Evolutionary conservation across 2,888 invertebrate species (phyloP), one percentile per base, ranked within the genome.

Genomic region (Tuta absoluta): DNA sequence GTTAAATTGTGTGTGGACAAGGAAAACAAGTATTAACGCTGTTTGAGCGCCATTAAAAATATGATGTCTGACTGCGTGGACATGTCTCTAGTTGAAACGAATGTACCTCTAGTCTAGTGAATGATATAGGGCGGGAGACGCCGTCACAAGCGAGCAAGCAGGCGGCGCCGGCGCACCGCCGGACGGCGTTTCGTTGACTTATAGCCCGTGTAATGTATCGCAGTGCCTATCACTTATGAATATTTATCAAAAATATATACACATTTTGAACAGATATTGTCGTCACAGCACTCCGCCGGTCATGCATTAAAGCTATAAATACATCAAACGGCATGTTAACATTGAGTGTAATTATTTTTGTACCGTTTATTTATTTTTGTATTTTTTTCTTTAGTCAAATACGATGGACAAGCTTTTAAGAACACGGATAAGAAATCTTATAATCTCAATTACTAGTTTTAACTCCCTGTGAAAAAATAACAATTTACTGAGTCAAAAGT

Each of bases 161-260:
- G 14, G 75, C 70, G 77, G 21, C 53, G 38, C 53, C 62, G 17
- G 2, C n/a, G 62, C 33, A 8, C 53, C 12, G 19, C 37, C 19
- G 38, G 21, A 11, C 83, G 80, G 86, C 85, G 87, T 84, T 84
- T 82, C 76, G 80, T 88, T 90, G 91, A 91, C 88, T 89, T 90
- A 91, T 88, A 78, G 79, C 81, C 79, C 79, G 76, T 89, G 89
- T 90, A 87, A 85, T 85, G 81, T 84, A 89, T 82, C 81, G 86
- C 89, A 87, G 86, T 85, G 81, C 85, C 88, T 85, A 91, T 90
- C 87, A 86, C 85, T 91, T 89, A 90, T 91, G 88, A 91, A 91
- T 91, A 91, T 91, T 91, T 86, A 89, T 88, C 79, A 78, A 82
- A 85, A 85, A 87, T 81, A 83, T 83, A 75, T 70, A 79, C 80